Conservation (phyloP, 2,113 vertebrate genomes). For the Paramormyrops kingsleyae region DNA sequence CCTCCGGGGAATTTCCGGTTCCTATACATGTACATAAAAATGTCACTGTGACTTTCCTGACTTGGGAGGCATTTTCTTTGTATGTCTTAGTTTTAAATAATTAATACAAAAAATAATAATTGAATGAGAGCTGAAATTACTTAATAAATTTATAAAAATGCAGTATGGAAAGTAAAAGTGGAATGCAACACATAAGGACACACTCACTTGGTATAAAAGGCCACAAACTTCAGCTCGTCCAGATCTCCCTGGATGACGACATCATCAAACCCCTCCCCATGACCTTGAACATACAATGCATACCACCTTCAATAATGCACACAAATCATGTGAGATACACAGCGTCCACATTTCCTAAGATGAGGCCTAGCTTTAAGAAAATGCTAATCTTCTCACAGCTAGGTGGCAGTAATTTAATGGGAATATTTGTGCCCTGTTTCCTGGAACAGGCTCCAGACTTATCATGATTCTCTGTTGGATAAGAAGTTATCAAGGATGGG, state of each 20-base stretch:
- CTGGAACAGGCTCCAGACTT: background rate
- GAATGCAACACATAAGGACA: background rate
- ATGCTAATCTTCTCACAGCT: conserved; percentile 25
- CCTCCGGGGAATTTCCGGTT: background rate
- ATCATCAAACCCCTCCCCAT: conserved; percentile 92
- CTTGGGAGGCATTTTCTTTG: background rate
- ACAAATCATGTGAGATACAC: background rate
- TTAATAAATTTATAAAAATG: background rate
- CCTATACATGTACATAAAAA: background rate
- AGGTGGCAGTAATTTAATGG: conserved; percentile 38
- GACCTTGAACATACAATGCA: conserved; percentile 61
- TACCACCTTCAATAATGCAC: background rate
- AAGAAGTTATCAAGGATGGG: background rate
- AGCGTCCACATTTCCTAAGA: background rate
- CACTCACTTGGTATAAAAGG: conserved; percentile 89
- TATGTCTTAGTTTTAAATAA: background rate
- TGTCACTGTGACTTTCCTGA: background rate
- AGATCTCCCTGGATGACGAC: conserved; percentile 95
- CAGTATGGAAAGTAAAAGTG: background rate
- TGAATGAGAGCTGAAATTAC: background rate
- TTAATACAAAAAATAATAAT: background rate
- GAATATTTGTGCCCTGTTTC: background rate
- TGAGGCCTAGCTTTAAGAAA: background rate
- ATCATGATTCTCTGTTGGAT: background rate
- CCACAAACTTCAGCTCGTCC: conserved; percentile 93